Conservation (phyloP, 2,888 invertebrate genomes). For the Drosophila mettleri region DNA sequence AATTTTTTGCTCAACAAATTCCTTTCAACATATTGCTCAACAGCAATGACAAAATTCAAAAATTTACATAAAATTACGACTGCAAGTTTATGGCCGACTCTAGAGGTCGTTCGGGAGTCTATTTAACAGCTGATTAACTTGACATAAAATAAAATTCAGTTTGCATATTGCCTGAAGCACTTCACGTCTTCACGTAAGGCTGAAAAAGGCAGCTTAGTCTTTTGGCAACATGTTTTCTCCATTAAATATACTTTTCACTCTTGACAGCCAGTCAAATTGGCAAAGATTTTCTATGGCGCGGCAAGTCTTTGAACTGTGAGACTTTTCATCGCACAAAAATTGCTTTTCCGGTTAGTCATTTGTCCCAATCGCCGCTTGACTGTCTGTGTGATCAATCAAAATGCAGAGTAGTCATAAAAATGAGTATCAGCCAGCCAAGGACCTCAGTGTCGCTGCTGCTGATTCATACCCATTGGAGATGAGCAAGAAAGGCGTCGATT, state of each 20-base stretch:
- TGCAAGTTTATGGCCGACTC: not conserved
- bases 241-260: constrained; percentile 20
- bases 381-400: constrained; percentile 62
- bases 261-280: constrained; percentile 7
- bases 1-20: too few species aligned
- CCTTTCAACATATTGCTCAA: not conserved
- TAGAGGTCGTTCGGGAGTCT: not conserved
- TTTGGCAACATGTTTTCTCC: constrained; percentile 18
- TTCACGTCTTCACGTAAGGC: too few species aligned
- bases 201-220: not conserved
- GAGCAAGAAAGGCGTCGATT: not conserved
- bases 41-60: not conserved
- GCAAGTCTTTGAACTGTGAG: not conserved
- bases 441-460: constrained; percentile 10
- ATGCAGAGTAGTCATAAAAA: constrained; percentile 46
- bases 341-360: constrained; percentile 11
- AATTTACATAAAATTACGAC: not conserved
- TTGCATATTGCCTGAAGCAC: not conserved
- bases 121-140: constrained; percentile 27
- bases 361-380: not conserved
- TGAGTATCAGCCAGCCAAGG: constrained; percentile 39
- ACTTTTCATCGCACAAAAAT: constrained; percentile 2
- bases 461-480: not conserved
- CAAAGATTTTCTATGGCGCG: not conserved
- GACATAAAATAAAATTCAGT: constrained; percentile 5